These are phyloP conservation scores for Sciurus niger DNA, from an alignment of 2,113 vertebrate genomes.

Conservation along the genomic window DNA sequence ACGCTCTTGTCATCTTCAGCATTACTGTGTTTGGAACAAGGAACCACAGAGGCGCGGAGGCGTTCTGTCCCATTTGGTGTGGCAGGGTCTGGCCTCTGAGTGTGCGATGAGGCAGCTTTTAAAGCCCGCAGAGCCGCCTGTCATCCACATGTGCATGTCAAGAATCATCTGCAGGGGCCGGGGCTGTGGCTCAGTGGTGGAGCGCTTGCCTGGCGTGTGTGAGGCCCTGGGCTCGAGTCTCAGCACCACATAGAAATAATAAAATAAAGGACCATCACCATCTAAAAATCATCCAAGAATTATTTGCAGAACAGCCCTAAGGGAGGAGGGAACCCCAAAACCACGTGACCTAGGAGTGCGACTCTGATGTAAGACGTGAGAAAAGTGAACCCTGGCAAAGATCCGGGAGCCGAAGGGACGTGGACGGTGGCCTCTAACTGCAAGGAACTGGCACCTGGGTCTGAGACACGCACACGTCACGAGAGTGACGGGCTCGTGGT, in stretches of 20 bases:
- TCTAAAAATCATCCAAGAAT: not conserved
- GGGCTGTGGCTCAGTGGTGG: no score
- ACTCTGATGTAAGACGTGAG: not conserved
- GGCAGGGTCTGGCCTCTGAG: no score
- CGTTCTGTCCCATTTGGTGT: no score
- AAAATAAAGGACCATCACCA: no score
- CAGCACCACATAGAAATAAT: no score
- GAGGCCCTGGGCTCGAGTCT: no score
- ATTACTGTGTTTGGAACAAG: not conserved
- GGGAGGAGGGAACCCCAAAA: not conserved
- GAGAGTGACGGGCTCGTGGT: not conserved
- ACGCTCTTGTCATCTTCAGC: not conserved
- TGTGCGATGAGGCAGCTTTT: no score
- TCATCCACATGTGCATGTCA: not conserved
- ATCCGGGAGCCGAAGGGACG: not conserved
- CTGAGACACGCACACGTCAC: not conserved
- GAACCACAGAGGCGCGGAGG: not conserved
- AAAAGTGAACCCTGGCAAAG: not conserved
- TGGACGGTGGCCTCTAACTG: not conserved
- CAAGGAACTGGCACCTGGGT: no score
- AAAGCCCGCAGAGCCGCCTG: no score
- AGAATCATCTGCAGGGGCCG: not conserved
- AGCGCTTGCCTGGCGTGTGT: no score
- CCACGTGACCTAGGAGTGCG: not conserved
- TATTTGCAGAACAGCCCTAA: not conserved